Conservation (phyloP, 2,113 vertebrate species). For the Alethe diademata region DNA sequence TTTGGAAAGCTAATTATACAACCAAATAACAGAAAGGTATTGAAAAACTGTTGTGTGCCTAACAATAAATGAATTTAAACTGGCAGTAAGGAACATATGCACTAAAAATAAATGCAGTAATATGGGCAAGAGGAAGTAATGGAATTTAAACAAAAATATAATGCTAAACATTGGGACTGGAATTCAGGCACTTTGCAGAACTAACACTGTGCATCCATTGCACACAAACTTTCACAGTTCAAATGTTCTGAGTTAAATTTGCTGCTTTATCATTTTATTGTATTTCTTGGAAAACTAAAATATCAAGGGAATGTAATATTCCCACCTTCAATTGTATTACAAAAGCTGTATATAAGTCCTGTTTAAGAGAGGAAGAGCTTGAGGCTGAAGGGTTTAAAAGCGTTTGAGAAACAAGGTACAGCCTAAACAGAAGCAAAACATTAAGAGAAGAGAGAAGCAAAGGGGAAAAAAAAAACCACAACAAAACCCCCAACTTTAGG, state of each 20-base stretch:
- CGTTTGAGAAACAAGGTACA: background rate
- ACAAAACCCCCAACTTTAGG: background rate
- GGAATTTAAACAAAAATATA: constrained; percentile 48
- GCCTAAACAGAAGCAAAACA: background rate
- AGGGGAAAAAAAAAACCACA: fast-evolving
- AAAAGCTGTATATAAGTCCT: background rate
- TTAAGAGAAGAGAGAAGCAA: background rate
- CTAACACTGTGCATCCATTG: background rate
- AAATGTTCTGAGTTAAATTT: background rate
- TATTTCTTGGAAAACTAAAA: background rate
- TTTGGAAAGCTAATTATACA: constrained; percentile 57
- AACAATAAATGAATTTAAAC: constrained; percentile 53
- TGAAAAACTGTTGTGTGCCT: constrained; percentile 32
- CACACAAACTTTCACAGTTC: background rate
- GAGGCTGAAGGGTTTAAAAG: background rate
- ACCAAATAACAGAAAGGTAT: constrained; percentile 62
- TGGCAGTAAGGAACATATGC: background rate
- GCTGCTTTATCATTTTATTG: background rate
- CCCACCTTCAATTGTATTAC: fast-evolving
- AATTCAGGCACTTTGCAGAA: background rate
- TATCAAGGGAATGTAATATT: background rate
- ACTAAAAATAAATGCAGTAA: constrained; percentile 23
- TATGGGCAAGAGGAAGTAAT: background rate
- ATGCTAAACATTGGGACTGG: background rate
- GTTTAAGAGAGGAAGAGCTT: background rate